Percentiles rank a stretch among this genome's conserved stretches.
phyloP scores from a whole-genome alignment of 2,888 invertebrate species.

The Andrena bucephala region DNA sequence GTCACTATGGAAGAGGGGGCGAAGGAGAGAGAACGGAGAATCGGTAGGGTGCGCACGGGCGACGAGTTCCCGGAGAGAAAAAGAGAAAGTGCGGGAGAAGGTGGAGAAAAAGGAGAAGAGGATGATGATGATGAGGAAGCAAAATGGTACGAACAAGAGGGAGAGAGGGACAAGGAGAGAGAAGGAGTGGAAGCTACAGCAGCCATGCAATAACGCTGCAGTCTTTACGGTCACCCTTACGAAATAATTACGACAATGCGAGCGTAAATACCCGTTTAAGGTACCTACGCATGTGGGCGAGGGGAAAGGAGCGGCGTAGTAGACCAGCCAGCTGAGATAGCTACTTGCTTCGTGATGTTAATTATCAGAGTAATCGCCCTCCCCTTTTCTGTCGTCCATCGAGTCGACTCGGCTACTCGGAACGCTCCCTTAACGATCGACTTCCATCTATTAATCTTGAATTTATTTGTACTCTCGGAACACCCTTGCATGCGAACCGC shows the following conservation, averaged over 20 bases:
- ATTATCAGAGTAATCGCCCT: slow-evolving; percentile 67
- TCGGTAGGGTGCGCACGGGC: slow-evolving; percentile 49
- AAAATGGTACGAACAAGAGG: slow-evolving; percentile 12
- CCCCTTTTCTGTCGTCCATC: slow-evolving; percentile 22
- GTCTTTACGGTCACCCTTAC: slow-evolving; percentile 72
- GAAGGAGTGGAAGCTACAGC: slow-evolving; percentile 44
- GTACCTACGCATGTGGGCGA: slow-evolving; percentile 63
- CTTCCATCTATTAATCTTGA: slow-evolving; percentile 24
- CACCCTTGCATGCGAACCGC: not conserved
- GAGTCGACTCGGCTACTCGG: slow-evolving; percentile 29
- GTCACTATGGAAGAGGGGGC: not conserved
- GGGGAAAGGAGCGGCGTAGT: slow-evolving; percentile 11
- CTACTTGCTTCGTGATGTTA: slow-evolving; percentile 65
- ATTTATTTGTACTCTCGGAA: not conserved
- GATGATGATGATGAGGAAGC: slow-evolving; percentile 41
- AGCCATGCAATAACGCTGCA: slow-evolving; percentile 69
- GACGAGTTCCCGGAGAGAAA: slow-evolving; percentile 55
- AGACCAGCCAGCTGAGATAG: slow-evolving; percentile 39
- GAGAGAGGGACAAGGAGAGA: slow-evolving; percentile 3
- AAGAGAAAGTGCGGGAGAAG: slow-evolving; percentile 46
- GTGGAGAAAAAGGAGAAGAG: slow-evolving; percentile 19
- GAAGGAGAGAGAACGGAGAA: too few relatives aligned
- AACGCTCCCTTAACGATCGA: slow-evolving; percentile 49
- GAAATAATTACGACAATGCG: slow-evolving; percentile 76
- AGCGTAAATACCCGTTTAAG: slow-evolving; percentile 74